phyloP scores from a whole-genome alignment of 2,888 invertebrate species.

The Mythimna ferrago region DNA sequence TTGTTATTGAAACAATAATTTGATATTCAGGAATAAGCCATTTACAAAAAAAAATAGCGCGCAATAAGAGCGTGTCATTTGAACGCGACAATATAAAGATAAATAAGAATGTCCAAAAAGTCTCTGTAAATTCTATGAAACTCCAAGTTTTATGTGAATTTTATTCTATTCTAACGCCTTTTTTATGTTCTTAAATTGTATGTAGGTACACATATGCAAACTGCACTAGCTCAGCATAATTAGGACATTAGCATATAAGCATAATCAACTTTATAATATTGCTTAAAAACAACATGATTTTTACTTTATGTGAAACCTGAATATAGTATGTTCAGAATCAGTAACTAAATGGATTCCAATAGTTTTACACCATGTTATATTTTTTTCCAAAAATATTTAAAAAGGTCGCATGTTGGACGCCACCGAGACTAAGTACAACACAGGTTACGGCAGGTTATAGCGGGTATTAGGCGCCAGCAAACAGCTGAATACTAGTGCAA shows the following conservation, averaged over 20 bases:
- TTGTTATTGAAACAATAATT: neutral
- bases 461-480: too few relatives aligned
- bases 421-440: too few relatives aligned
- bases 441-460: too few relatives aligned
- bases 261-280: too few relatives aligned
- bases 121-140: neutral
- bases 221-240: neutral
- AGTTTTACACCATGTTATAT: too few relatives aligned
- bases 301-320: too few relatives aligned
- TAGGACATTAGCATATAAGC: neutral
- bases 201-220: neutral
- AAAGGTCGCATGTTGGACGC: too few relatives aligned
- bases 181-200: conserved; percentile 16
- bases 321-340: too few relatives aligned
- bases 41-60: neutral
- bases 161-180: conserved; percentile 20
- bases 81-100: neutral
- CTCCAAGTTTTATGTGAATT: neutral
- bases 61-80: neutral
- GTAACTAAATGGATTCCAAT: too few relatives aligned
- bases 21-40: neutral
- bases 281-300: too few relatives aligned
- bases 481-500: too few relatives aligned
- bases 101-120: neutral
- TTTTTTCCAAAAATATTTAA: too few relatives aligned